These are phyloP conservation scores for Propithecus deckenii DNA, from an alignment of 2,797 vertebrate species.

Conservation along the genomic window DNA sequence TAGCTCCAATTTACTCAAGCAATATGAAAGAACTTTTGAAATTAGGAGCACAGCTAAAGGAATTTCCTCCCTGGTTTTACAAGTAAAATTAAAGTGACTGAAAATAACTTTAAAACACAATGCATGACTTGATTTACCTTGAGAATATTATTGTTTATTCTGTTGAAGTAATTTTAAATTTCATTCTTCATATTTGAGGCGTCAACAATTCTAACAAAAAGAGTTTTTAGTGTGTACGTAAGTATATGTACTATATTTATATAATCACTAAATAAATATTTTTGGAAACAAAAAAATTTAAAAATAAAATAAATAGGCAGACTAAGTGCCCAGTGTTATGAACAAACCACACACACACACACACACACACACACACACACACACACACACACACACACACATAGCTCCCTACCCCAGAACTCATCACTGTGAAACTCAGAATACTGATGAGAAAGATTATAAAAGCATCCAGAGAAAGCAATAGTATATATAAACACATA, in stretches of 20 bases:
- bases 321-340: not conserved
- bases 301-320: not conserved
- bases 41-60: not conserved
- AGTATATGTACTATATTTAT: not conserved
- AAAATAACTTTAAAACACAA: slow-evolving; percentile 41
- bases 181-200: not conserved
- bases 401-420: not conserved
- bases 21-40: slow-evolving; percentile 34
- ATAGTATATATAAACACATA: too few species aligned
- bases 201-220: slow-evolving; percentile 28
- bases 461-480: not conserved
- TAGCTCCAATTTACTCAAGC: slow-evolving; percentile 24
- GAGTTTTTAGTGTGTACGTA: not conserved
- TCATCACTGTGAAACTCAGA: not conserved
- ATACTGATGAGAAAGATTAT: not conserved
- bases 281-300: not conserved
- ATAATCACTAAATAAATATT: not conserved
- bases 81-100: not conserved
- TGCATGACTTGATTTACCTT: not conserved
- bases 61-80: not conserved
- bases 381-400: not conserved
- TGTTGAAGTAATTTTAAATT: slow-evolving; percentile 41
- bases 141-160: not conserved
- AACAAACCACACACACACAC: not conserved
- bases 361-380: not conserved